A percentile compares a stretch with the other conserved stretches of the same genome.
phyloP scores from a whole-genome alignment of 2,797 vertebrate genomes.

The Enteromius afrohamiltoni region DNA sequence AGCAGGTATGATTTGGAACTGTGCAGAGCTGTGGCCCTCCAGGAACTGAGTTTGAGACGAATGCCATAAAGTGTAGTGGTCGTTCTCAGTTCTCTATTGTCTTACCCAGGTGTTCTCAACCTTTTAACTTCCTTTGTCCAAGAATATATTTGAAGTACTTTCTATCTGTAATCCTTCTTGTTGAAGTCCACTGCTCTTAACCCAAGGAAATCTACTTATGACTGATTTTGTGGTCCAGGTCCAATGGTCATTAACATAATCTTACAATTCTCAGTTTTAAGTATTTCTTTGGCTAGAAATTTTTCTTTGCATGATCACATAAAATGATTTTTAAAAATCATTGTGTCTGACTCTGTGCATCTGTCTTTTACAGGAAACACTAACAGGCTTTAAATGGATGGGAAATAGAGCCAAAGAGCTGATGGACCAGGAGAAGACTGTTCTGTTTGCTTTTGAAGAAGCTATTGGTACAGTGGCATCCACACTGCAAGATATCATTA shows the following conservation, averaged over 20 bases:
- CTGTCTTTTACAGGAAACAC: conserved; percentile 84
- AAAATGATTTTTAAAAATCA: neutral
- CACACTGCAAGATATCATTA: neutral
- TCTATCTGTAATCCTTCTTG: neutral
- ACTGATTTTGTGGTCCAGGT: too few species aligned
- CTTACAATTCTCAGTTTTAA: too few species aligned
- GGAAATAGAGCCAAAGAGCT: conserved; percentile 92
- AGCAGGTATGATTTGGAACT: too few species aligned
- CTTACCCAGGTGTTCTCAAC: neutral
- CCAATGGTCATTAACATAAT: neutral
- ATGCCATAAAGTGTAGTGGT: neutral
- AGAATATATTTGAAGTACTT: neutral
- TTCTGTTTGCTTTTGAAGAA: conserved; percentile 98
- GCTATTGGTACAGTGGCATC: conserved; percentile 87
- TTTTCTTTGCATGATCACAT: neutral
- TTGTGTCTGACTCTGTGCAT: neutral
- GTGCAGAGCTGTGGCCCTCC: too few species aligned
- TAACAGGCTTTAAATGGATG: conserved; percentile 99
- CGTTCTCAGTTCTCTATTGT: neutral
- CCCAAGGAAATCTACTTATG: neutral
- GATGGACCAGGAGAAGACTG: conserved; percentile 88
- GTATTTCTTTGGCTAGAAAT: neutral
- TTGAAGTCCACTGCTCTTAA: neutral
- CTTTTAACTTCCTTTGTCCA: neutral
- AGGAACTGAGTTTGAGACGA: too few species aligned